Base-by-base conservation (phyloP, 1,140 invertebrate genomes). In the Drosophila mojavensis region DNA sequence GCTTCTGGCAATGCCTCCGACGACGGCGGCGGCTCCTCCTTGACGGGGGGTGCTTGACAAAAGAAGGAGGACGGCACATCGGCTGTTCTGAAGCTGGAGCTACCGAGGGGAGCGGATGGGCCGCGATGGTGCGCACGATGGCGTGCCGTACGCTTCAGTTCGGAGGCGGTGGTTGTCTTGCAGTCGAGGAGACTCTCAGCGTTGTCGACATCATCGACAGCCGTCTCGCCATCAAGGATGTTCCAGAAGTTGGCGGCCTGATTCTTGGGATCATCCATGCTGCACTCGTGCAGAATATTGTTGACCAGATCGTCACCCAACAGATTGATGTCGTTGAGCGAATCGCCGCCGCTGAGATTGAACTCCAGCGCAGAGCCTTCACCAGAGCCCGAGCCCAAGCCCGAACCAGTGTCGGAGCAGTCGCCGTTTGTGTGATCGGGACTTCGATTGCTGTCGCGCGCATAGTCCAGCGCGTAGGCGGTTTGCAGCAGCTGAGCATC, bases 231-330 rank as follows among this genome's bases (percentile, higher is more conserved):
- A 24, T 92, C 91, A 3, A 92, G 73, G 4, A 92, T 91, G 50
- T 92, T 92, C 91, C 91, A 92, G 58, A 92, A 92, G 39, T 56
- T 92, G 9, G 91, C 91, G 2, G 91, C 89, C 45, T 92, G 83
- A 72, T 92, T 92, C 63, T 92, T 92, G 5, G 91, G 80, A 56
- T 92, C 91, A 58, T 92, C 91, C 70, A 92, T 91, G 72, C 78
- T 84, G 54, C 90, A 92, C 61, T 92, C 91, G 36, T 92, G 85
- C 69, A 92, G 59, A 11, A 92, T 92, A 56, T 92, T 92, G 43
- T 92, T 92, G 43, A 91, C 91, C 61, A 92, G 75, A 26, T 78
- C 90, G 17, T 92, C 90, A 13, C 89, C 91, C 48, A 92, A 51
- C 17, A 92, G 70, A 67, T 90, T 92, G 41, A 92, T 91, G 41